Evolutionary conservation across 2,888 invertebrate species (phyloP).

Genomic region (Mechanitis mazaeus): DNA sequence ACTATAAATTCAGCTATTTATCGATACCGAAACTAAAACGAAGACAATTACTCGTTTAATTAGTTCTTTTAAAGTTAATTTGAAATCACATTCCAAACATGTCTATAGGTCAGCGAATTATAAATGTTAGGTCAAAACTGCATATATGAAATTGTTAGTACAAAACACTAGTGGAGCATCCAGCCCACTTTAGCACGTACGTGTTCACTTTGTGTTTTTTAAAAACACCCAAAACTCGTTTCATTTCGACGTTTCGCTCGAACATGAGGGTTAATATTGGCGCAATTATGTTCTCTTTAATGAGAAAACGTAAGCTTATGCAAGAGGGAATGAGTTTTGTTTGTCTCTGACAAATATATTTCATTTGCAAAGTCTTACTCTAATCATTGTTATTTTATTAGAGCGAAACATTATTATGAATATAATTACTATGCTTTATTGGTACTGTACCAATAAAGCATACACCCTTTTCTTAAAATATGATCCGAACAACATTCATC

Average conservation of each 20-base stretch:
- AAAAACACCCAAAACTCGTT: slow-evolving; percentile 48
- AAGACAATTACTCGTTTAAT: background rate
- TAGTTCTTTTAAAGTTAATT: background rate
- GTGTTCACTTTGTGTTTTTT: slow-evolving; percentile 41
- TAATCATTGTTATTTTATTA: background rate
- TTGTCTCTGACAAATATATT: slow-evolving; percentile 6
- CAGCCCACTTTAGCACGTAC: slow-evolving; percentile 37
- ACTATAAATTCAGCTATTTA: no score
- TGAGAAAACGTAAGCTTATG: slow-evolving; percentile 26
- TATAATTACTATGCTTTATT: no score
- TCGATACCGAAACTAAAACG: no score
- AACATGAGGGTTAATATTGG: slow-evolving; percentile 44
- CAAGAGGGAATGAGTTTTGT: slow-evolving; percentile 20
- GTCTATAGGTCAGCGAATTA: slow-evolving; percentile 1
- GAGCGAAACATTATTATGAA: background rate
- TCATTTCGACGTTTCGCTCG: slow-evolving; percentile 39
- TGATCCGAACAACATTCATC: background rate
- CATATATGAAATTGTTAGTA: slow-evolving; percentile 1
- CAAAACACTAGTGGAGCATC: slow-evolving; percentile 16
- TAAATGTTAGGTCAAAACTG: background rate
- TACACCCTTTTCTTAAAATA: background rate
- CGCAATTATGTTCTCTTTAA: slow-evolving; percentile 38
- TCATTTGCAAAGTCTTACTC: background rate
- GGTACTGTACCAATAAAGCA: background rate
- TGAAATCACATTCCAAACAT: background rate